These are phyloP conservation scores for Phodopus roborovskii DNA, from an alignment of 2,113 vertebrate genomes.

Conservation along the genomic window DNA sequence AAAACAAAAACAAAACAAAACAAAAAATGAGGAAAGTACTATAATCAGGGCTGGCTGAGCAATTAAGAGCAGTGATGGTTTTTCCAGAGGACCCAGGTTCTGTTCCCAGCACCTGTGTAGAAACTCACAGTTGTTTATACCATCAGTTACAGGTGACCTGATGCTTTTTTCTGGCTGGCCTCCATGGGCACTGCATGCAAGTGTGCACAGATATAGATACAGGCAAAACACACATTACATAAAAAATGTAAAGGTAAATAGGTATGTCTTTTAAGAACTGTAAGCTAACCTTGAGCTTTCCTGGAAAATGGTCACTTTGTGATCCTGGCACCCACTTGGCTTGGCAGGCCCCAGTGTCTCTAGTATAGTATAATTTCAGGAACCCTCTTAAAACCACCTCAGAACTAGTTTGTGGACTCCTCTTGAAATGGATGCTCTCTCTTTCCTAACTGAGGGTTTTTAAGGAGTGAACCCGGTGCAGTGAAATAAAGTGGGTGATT, in stretches of 20 bases:
- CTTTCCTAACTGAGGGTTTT: not conserved
- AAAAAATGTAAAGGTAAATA: not conserved
- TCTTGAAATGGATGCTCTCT: not conserved
- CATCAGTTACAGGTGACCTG: not conserved
- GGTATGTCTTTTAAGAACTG: not conserved
- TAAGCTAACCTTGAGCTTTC: not conserved
- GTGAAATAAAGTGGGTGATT: not conserved
- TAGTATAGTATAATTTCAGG: not conserved
- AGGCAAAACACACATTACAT: not conserved
- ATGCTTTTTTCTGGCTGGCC: not conserved
- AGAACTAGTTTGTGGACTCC: not conserved
- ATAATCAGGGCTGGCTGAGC: not conserved
- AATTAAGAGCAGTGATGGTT: not conserved
- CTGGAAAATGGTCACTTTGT: not conserved
- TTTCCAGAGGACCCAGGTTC: not conserved
- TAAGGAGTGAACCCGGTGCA: not conserved
- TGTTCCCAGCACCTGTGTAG: not conserved
- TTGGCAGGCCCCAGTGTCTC: not conserved
- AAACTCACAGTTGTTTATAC: not conserved
- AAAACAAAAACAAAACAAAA: not conserved
- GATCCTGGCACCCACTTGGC: not conserved
- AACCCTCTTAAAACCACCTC: not conserved
- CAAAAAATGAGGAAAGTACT: not conserved
- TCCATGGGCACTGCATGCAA: not conserved
- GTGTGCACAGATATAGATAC: not conserved